These are phyloP conservation scores for Hipparchia semele DNA, from an alignment of 2,888 invertebrate species.

Conservation along the genomic window DNA sequence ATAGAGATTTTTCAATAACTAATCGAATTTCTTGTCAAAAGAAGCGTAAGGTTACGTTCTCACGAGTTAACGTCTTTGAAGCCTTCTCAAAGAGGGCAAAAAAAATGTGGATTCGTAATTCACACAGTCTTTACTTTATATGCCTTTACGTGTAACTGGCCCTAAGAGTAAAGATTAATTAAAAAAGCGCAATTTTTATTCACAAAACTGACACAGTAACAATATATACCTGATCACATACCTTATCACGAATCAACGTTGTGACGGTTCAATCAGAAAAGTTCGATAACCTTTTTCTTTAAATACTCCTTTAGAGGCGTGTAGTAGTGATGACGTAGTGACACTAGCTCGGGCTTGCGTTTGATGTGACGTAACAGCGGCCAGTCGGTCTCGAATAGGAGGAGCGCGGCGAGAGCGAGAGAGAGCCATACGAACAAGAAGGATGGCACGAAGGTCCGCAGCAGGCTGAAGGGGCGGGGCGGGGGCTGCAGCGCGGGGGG, in stretches of 20 bases:
- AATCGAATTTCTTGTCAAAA: too few relatives aligned
- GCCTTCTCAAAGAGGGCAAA: too few relatives aligned
- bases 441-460: constrained; percentile 90
- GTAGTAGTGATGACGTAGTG: constrained; percentile 91
- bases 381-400: constrained; percentile 91
- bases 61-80: too few relatives aligned
- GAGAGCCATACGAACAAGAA: constrained; percentile 88
- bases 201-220: constrained; percentile 6
- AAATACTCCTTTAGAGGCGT: constrained; percentile 91
- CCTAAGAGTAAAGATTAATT: background rate
- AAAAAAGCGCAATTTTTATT: constrained; percentile 1
- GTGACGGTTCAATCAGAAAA: constrained; percentile 80
- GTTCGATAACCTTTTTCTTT: constrained; percentile 83
- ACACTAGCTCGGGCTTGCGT: constrained; percentile 89
- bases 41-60: too few relatives aligned
- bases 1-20: too few relatives aligned
- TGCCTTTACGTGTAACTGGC: too few relatives aligned
- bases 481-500: constrained; percentile 54
- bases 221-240: background rate
- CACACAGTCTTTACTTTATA: too few relatives aligned
- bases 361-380: constrained; percentile 86
- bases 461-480: constrained; percentile 80
- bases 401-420: constrained; percentile 86
- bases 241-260: constrained; percentile 14
- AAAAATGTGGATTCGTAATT: too few relatives aligned